Conservation (phyloP, 2,888 invertebrate genomes). For the Catocala sponsa region DNA sequence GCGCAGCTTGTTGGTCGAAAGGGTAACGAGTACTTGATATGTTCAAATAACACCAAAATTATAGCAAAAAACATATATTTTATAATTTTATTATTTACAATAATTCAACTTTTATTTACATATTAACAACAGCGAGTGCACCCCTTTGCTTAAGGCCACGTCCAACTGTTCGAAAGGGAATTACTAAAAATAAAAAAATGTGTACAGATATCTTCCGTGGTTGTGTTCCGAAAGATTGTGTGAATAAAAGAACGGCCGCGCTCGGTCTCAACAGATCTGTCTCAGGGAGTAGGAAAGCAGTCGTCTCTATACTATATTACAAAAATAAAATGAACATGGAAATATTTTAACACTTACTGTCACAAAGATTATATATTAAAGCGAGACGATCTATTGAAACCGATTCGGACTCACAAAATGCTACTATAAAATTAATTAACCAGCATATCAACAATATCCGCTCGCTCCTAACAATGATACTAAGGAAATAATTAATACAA, state of each 20-base stretch:
- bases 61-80: slow-evolving; percentile 88
- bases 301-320: slow-evolving; percentile 57
- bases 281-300: slow-evolving; percentile 49
- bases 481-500: slow-evolving; percentile 60
- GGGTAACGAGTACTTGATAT: no score
- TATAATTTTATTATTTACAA: slow-evolving; percentile 87
- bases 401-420: slow-evolving; percentile 60
- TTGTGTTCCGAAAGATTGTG: slow-evolving; percentile 44
- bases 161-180: slow-evolving; percentile 76
- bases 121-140: slow-evolving; percentile 86
- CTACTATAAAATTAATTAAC: slow-evolving; percentile 77
- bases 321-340: slow-evolving; percentile 67
- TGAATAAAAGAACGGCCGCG: slow-evolving; percentile 59
- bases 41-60: slow-evolving; percentile 50
- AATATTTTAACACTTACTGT: slow-evolving; percentile 64
- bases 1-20: no score
- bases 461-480: slow-evolving; percentile 70
- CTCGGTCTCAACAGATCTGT: slow-evolving; percentile 37
- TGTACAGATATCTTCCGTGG: slow-evolving; percentile 57
- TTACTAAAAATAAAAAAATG: slow-evolving; percentile 69
- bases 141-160: slow-evolving; percentile 76
- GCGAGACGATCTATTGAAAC: slow-evolving; percentile 58
- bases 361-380: slow-evolving; percentile 45
- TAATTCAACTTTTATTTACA: slow-evolving; percentile 88
- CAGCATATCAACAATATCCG: slow-evolving; percentile 74